Base-by-base conservation (phyloP, 2,797 vertebrate genomes). In the Loris lydekkerianus region DNA sequence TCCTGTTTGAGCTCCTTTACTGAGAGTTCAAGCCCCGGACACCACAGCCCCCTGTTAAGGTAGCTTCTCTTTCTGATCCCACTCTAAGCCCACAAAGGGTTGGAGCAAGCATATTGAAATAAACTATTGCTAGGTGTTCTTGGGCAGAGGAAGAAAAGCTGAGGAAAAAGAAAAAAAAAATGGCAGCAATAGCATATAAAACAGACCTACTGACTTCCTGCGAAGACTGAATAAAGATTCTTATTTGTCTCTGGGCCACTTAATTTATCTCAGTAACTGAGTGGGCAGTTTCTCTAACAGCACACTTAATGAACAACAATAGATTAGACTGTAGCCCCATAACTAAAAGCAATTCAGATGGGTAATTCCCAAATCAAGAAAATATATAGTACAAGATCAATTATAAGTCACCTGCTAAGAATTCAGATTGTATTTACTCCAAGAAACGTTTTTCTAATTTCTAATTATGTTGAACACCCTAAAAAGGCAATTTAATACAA, bases 301-400 rank as follows among this genome's bases (percentile, higher is more conserved):
- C 14, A 69, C 70, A 80, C 85, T 60, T 91, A 91, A 89, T 60
- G 82, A 10, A 93, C 10, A 78, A 5, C 0, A 8, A 58, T 20
- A 69, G 67, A 49, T 53, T 40, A 76, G 15, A 92, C 17, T 58
- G 1, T 60, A 93, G 25, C 14, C 15, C 15, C 21, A 78, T 75
- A 86, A 84, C 25, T 69, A 73, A 91, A 91, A 6, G 29, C 25
- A 94, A 75, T 75, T 86, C 7, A 87, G 72, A 93, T 21, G 92
- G 43, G 18, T 69, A 84, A 93, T 67, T 60, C 29, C 18, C 11
- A 93, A 72, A 92, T 72, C 37, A 90, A 92, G n/a, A 95, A 96
- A 87, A 72, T 7, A 85, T 60, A 46, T 78, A 61, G 23, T 11
- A 69, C 29, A 94, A 83, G n/a, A 37, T 86, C 27, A 72, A 72